These are phyloP conservation scores for Trypoxylus dichotomus DNA, from an alignment of 1,140 invertebrate genomes.

Conservation along the genomic window DNA sequence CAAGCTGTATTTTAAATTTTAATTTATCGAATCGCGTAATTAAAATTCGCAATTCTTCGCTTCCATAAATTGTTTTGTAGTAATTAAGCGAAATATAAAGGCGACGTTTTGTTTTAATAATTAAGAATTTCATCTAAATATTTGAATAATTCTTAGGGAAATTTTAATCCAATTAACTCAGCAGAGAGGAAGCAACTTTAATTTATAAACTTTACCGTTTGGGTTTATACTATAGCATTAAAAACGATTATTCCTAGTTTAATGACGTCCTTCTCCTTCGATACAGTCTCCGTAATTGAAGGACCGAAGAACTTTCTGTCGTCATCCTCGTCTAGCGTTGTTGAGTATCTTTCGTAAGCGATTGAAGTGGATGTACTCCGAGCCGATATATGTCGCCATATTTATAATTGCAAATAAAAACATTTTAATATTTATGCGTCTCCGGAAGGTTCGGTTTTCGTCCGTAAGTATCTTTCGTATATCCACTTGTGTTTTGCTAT, in stretches of 20 bases:
- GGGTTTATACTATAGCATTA: neutral
- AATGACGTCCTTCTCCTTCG: conserved; percentile 13
- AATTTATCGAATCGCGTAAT: conserved; percentile 7
- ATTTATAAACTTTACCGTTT: conserved; percentile 27
- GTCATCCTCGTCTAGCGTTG: neutral
- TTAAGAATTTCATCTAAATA: conserved; percentile 30
- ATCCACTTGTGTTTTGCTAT: conserved; percentile 21
- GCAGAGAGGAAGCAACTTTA: conserved; percentile 1
- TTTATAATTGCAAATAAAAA: conserved; percentile 29
- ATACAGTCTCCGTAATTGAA: conserved; percentile 23
- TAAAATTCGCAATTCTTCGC: conserved; percentile 20
- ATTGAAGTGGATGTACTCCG: neutral
- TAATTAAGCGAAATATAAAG: conserved; percentile 14
- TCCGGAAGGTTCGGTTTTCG: neutral
- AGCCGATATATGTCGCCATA: conserved; percentile 8
- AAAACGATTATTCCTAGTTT: conserved; percentile 20
- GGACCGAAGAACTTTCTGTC: neutral
- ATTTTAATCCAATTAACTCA: conserved; percentile 29
- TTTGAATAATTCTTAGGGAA: conserved; percentile 29
- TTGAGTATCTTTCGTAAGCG: neutral
- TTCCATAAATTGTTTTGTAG: neutral
- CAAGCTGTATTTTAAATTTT: conserved; percentile 16
- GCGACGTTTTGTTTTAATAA: conserved; percentile 28
- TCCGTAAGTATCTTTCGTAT: conserved; percentile 14
- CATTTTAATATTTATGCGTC: conserved; percentile 8